These are phyloP conservation scores for Tachuris rubrigastra DNA, from an alignment of 2,113 vertebrate species.

Conservation along the genomic window DNA sequence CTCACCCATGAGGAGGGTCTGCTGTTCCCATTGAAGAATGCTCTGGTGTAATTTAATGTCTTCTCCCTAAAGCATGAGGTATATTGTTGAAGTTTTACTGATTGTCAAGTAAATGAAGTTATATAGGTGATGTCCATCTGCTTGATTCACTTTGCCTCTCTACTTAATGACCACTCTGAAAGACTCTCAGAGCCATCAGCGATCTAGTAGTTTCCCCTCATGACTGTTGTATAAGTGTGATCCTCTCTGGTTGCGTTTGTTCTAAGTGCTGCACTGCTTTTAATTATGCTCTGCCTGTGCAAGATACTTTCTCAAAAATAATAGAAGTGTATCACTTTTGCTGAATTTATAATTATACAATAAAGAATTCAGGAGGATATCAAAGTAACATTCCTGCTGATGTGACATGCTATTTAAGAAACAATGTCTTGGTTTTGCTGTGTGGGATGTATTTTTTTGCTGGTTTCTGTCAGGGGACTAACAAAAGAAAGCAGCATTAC, in stretches of 20 bases:
- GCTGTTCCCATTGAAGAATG: neutral
- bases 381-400: conserved; percentile 4
- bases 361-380: neutral
- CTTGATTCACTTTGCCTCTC: neutral
- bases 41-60: neutral
- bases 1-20: neutral
- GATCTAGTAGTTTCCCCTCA: neutral
- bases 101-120: neutral
- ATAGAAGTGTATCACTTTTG: neutral
- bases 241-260: neutral
- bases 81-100: neutral
- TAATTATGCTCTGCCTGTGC: conserved; percentile 17
- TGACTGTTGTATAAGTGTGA: neutral
- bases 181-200: neutral
- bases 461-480: neutral
- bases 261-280: neutral
- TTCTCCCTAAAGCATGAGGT: neutral
- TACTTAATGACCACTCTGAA: neutral
- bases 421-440: neutral
- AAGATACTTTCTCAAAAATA: neutral
- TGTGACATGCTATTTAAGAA: conserved; percentile 19
- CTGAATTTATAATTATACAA: neutral
- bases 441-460: neutral
- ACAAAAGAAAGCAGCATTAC: conserved; percentile 19
- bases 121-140: neutral